These are phyloP conservation scores for Hymenopus coronatus DNA, from an alignment of 2,888 invertebrate species.

Conservation along the genomic window DNA sequence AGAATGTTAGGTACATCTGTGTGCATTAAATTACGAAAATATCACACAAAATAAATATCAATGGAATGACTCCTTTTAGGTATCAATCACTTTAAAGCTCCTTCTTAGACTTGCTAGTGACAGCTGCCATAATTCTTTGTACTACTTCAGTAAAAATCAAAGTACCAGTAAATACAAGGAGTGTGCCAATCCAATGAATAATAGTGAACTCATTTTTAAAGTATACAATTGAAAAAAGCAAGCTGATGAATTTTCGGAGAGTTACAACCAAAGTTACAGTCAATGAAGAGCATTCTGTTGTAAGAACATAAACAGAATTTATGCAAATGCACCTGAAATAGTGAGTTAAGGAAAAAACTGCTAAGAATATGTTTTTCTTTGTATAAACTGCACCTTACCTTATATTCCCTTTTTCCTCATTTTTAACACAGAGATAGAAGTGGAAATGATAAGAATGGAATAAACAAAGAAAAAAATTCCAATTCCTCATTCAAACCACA, in stretches of 20 bases:
- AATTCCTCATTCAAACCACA: background rate
- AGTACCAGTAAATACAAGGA: constrained; percentile 89
- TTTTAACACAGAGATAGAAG: background rate
- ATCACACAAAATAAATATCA: too few relatives aligned
- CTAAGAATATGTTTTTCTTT: background rate
- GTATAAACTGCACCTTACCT: too few relatives aligned
- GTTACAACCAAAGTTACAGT: constrained; percentile 96
- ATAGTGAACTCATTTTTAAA: constrained; percentile 92
- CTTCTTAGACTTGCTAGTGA: background rate
- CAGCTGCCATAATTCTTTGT: constrained; percentile 47
- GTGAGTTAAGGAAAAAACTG: constrained; percentile 38
- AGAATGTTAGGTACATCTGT: too few relatives aligned
- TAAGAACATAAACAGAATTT: constrained; percentile 89
- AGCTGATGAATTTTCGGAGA: constrained; percentile 88
- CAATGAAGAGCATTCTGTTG: constrained; percentile 89
- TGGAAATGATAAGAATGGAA: background rate
- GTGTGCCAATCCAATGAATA: constrained; percentile 88
- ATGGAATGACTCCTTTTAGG: background rate
- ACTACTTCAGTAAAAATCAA: constrained; percentile 83
- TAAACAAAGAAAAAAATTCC: background rate
- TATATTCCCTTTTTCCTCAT: too few relatives aligned
- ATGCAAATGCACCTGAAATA: constrained; percentile 75
- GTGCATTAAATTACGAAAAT: background rate
- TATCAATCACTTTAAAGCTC: background rate
- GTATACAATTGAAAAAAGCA: constrained; percentile 92